A percentile compares a stretch with the other conserved stretches of the same genome.
These are phyloP conservation scores for Anoncus sp. DNA, from an alignment of 2,888 invertebrate genomes.

Conservation along the genomic window DNA sequence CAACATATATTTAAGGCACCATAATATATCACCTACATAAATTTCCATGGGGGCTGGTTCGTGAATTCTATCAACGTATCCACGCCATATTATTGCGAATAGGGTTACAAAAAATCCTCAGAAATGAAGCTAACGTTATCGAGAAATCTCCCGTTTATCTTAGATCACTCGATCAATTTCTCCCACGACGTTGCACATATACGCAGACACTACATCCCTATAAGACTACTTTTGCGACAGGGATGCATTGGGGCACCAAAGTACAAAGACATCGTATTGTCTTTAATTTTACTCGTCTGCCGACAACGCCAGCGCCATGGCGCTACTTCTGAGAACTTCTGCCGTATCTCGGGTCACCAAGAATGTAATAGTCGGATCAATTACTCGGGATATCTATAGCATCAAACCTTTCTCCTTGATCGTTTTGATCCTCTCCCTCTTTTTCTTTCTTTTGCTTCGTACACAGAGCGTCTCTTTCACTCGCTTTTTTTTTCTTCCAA, in stretches of 20 bases:
- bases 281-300: constrained; percentile 51
- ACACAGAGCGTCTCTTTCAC: constrained; percentile 14
- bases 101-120: no score
- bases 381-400: constrained; percentile 73
- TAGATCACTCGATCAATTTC: no score
- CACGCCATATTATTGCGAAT: no score
- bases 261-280: constrained; percentile 72
- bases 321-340: constrained; percentile 38
- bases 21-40: no score
- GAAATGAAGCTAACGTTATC: no score
- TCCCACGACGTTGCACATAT: no score
- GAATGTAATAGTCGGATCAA: constrained; percentile 80
- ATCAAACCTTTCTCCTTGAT: constrained; percentile 14
- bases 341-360: constrained; percentile 71
- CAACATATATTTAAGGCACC: no score
- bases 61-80: no score
- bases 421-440: not conserved
- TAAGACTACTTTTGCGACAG: constrained; percentile 6
- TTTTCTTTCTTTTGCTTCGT: constrained; percentile 18
- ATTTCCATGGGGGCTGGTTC: no score
- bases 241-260: constrained; percentile 68
- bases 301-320: not conserved
- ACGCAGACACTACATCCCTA: no score
- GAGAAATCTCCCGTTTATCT: no score
- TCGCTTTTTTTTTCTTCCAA: not conserved